Conservation (phyloP, 2,888 invertebrate genomes). For the Eucriotettix oculatus region DNA sequence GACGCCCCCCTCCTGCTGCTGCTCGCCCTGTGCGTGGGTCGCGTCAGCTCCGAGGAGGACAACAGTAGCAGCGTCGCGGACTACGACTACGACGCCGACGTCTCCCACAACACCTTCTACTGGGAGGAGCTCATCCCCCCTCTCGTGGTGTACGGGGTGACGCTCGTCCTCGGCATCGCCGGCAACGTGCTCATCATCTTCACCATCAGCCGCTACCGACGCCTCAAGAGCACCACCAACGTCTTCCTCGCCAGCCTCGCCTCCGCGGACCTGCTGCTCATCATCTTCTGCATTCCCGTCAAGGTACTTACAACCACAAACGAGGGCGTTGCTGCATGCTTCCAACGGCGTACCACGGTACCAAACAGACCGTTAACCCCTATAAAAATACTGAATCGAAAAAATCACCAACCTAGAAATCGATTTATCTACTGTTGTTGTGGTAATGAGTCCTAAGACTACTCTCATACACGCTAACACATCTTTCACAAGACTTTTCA, state of each 20-base stretch:
- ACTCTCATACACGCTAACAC: too few species aligned
- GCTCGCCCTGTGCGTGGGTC: too few species aligned
- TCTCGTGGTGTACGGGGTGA: constrained; percentile 38
- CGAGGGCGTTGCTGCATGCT: too few species aligned
- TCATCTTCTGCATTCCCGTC: constrained; percentile 51
- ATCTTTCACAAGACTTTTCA: too few species aligned
- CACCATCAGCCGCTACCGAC: constrained; percentile 33
- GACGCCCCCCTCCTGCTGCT: too few species aligned
- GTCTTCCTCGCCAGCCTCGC: constrained; percentile 50
- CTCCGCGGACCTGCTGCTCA: constrained; percentile 48
- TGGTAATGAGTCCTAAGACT: too few species aligned
- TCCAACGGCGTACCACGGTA: too few species aligned
- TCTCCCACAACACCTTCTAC: constrained; percentile 29
- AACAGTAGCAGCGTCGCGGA: constrained; percentile 11
- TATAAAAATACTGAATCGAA: too few species aligned
- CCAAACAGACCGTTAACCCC: too few species aligned
- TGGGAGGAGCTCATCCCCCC: constrained; percentile 39
- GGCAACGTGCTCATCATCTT: constrained; percentile 40
- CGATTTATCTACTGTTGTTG: too few species aligned
- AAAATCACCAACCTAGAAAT: too few species aligned
- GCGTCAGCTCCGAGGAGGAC: too few species aligned
- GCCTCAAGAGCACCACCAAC: constrained; percentile 46
- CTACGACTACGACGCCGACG: constrained; percentile 32
- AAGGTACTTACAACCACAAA: constrained; percentile 32
- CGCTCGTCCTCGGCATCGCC: constrained; percentile 39